Percentiles rank a stretch among this genome's conserved stretches.
phyloP scores from a whole-genome alignment of 2,113 vertebrate species.

The Oryzias melastigma region DNA sequence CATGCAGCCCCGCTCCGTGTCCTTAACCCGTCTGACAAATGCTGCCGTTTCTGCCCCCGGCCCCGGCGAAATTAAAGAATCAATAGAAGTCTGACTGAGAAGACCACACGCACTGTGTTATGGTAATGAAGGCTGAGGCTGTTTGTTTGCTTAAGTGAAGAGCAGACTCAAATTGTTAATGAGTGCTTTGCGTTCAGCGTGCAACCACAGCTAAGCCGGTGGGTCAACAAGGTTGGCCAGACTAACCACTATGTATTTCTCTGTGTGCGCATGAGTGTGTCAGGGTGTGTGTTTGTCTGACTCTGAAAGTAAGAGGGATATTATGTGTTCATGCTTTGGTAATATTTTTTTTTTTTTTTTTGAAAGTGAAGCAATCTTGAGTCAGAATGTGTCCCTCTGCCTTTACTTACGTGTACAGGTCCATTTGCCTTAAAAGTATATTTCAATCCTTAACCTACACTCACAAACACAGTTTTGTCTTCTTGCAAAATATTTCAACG shows the following conservation, averaged over 20 bases:
- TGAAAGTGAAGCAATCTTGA: conserved; percentile 15
- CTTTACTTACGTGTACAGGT: conserved; percentile 6
- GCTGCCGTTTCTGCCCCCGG: conserved; percentile 31
- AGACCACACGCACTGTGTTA: conserved; percentile 71
- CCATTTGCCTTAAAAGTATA: conserved; percentile 30
- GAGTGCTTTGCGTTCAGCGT: conserved; percentile 75
- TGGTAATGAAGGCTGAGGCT: conserved; percentile 64
- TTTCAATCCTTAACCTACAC: conserved; percentile 58
- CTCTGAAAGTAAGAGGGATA: conserved; percentile 7
- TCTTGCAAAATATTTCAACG: conserved; percentile 45
- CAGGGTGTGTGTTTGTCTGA: conserved; percentile 26
- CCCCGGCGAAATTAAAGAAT: conserved; percentile 52
- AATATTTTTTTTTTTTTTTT: conserved; percentile 21
- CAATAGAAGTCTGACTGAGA: conserved; percentile 67
- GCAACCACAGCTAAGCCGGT: conserved; percentile 76
- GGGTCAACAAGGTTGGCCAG: conserved; percentile 73
- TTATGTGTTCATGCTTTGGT: conserved; percentile 23
- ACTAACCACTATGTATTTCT: conserved; percentile 56
- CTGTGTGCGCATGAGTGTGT: conserved; percentile 29
- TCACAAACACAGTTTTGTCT: conserved; percentile 34
- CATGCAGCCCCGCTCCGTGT: conserved; percentile 36
- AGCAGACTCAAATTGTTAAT: conserved; percentile 74
- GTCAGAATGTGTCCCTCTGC: conserved; percentile 23
- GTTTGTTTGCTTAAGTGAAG: conserved; percentile 76
- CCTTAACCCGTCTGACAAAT: conserved; percentile 41